These are phyloP conservation scores for Chitala chitala DNA, from an alignment of 2,113 vertebrate genomes.

Conservation along the genomic window DNA sequence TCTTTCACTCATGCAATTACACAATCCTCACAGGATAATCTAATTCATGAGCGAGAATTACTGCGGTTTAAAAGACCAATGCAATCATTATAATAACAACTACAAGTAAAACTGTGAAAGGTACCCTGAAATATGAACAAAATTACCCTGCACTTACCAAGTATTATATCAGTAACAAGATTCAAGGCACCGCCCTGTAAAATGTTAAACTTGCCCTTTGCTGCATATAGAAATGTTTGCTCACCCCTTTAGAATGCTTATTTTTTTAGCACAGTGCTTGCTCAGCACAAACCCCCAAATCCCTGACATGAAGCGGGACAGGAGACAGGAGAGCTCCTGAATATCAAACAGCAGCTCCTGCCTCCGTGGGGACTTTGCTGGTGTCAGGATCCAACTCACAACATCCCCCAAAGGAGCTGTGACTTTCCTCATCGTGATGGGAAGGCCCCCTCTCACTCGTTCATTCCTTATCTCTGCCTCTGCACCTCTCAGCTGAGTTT, in stretches of 20 bases:
- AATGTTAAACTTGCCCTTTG: conserved; percentile 9
- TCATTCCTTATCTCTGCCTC: too few species aligned
- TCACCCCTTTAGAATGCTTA: background rate
- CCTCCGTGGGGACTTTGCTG: conserved; percentile 37
- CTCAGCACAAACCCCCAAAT: conserved; percentile 22
- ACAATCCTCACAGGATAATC: background rate
- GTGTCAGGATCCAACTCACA: conserved; percentile 36
- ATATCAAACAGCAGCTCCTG: conserved; percentile 36
- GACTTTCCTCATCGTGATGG: background rate
- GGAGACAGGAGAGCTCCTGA: conserved; percentile 38
- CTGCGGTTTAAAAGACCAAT: background rate
- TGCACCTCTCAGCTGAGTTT: background rate
- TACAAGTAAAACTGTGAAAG: conserved; percentile 11
- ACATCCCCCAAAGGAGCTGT: conserved; percentile 40
- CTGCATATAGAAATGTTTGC: background rate
- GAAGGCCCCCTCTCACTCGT: background rate
- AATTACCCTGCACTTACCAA: background rate
- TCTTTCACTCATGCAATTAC: background rate
- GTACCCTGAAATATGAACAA: background rate
- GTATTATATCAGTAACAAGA: background rate
- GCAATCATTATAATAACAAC: background rate
- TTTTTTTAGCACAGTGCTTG: conserved; percentile 14
- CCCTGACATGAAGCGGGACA: background rate
- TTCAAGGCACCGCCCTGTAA: background rate
- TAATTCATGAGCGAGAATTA: background rate